Conservation (phyloP, 2,888 invertebrate species). For the Spodoptera picta region DNA sequence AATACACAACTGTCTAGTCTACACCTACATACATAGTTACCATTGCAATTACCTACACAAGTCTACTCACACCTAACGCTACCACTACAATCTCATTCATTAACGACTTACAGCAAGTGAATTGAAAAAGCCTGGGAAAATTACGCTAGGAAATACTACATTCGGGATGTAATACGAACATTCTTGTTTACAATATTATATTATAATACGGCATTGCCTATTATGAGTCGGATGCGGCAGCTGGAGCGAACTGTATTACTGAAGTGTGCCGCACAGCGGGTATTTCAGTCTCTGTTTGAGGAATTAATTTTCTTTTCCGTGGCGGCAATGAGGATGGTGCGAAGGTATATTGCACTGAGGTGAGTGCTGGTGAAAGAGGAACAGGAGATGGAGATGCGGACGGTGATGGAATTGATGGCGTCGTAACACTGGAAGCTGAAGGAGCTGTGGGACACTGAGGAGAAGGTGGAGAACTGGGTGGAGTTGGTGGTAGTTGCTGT, state of each 20-base stretch:
- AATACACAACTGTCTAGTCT: slow-evolving; percentile 12
- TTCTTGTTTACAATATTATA: slow-evolving; percentile 7
- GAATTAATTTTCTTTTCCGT: slow-evolving; percentile 93
- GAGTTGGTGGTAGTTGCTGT: slow-evolving; percentile 87
- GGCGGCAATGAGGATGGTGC: slow-evolving; percentile 86
- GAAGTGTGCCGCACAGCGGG: slow-evolving; percentile 88
- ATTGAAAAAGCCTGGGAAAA: slow-evolving; percentile 63
- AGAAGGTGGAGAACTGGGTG: slow-evolving; percentile 88
- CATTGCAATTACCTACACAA: slow-evolving; percentile 23
- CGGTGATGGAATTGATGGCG: slow-evolving; percentile 71
- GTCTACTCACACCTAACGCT: slow-evolving; percentile 37
- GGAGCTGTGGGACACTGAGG: slow-evolving; percentile 79
- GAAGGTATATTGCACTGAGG: slow-evolving; percentile 69
- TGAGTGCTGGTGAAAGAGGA: slow-evolving; percentile 72
- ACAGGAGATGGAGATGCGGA: slow-evolving; percentile 74
- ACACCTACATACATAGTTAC: slow-evolving; percentile 31
- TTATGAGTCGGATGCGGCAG: slow-evolving; percentile 87
- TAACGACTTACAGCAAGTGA: slow-evolving; percentile 66
- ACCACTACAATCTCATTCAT: slow-evolving; percentile 51
- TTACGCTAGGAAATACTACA: slow-evolving; percentile 44
- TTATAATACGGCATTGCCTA: slow-evolving; percentile 43
- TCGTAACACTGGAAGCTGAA: slow-evolving; percentile 61
- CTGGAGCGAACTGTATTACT: slow-evolving; percentile 95
- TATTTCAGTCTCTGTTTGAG: slow-evolving; percentile 87
- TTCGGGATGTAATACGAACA: slow-evolving; percentile 29